A percentile compares a stretch with the other conserved stretches of the same genome.
These are phyloP conservation scores for Pinna nobilis DNA, from an alignment of 1,140 invertebrate genomes.

Conservation along the genomic window DNA sequence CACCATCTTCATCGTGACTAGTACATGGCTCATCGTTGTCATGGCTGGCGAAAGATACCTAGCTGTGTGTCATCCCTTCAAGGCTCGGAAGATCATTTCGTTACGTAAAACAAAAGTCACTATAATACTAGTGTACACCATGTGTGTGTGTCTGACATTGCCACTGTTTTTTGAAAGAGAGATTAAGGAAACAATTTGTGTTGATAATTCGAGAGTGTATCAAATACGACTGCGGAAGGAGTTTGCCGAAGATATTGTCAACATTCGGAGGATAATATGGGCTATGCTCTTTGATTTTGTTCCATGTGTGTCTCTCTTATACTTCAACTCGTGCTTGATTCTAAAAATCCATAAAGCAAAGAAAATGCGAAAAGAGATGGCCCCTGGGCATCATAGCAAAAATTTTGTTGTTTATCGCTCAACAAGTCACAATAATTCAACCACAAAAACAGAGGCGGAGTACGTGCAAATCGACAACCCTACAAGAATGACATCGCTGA, in stretches of 20 bases:
- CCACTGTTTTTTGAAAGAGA: conserved; percentile 65
- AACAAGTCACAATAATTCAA: conserved; percentile 14
- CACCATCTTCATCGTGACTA: conserved; percentile 70
- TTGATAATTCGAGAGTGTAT: conserved; percentile 46
- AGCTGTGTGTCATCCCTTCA: conserved; percentile 72
- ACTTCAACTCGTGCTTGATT: conserved; percentile 69
- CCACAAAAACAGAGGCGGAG: conserved; percentile 5
- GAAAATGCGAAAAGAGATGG: conserved; percentile 60
- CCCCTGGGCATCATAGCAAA: conserved; percentile 41
- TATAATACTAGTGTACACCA: conserved; percentile 58
- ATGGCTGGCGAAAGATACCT: conserved; percentile 71
- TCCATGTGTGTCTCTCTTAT: conserved; percentile 66
- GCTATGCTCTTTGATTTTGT: conserved; percentile 66
- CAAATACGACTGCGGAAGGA: conserved; percentile 39
- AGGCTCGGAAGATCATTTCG: conserved; percentile 67
- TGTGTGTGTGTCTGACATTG: conserved; percentile 60
- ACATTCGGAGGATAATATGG: conserved; percentile 59
- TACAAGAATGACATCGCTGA: conserved; percentile 5
- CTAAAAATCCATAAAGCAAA: conserved; percentile 66
- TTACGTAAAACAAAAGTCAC: conserved; percentile 63
- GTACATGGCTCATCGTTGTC: conserved; percentile 71
- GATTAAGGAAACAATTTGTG: conserved; percentile 52
- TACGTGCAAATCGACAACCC: conserved; percentile 14
- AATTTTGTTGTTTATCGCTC: conserved; percentile 24
- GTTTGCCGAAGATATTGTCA: conserved; percentile 49